These are phyloP conservation scores for Seladonia tumulorum DNA, from an alignment of 2,888 invertebrate species.

Conservation along the genomic window DNA sequence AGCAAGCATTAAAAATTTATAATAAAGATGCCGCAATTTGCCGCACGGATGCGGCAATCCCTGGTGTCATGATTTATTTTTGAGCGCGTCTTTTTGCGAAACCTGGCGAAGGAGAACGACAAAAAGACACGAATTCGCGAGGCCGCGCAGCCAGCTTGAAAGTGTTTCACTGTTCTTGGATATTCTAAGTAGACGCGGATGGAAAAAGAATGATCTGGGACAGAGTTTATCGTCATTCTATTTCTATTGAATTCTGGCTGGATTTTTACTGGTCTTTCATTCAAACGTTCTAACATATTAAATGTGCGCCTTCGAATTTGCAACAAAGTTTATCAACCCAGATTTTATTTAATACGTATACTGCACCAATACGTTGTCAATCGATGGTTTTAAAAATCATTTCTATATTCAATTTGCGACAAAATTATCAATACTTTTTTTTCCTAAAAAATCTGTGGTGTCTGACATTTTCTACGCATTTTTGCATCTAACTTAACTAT, in stretches of 20 bases:
- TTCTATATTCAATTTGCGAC: background rate
- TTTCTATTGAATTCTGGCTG: background rate
- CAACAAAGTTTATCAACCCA: no score
- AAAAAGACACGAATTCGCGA: background rate
- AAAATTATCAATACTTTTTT: background rate
- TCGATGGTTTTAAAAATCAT: background rate
- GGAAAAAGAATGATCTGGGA: no score
- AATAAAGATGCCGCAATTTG: slow-evolving; percentile 58
- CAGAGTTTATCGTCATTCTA: background rate
- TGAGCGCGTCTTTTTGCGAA: slow-evolving; percentile 3
- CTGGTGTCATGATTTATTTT: slow-evolving; percentile 1
- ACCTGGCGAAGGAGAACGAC: background rate
- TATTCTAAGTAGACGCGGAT: background rate
- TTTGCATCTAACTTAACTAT: background rate
- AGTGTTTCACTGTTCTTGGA: background rate
- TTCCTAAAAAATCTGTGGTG: background rate
- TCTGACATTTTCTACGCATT: background rate
- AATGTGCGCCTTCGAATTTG: background rate
- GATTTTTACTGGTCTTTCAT: background rate
- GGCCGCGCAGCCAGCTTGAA: slow-evolving; percentile 3
- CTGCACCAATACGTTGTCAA: no score
- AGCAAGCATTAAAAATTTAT: slow-evolving; percentile 54
- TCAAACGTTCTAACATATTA: background rate
- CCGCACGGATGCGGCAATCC: slow-evolving; percentile 35
- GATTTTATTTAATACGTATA: no score